Percentiles rank a stretch among this genome's conserved stretches.
Evolutionary conservation across 2,888 invertebrate species (phyloP).

Genomic region (Hermaeophaga mercurialis): DNA sequence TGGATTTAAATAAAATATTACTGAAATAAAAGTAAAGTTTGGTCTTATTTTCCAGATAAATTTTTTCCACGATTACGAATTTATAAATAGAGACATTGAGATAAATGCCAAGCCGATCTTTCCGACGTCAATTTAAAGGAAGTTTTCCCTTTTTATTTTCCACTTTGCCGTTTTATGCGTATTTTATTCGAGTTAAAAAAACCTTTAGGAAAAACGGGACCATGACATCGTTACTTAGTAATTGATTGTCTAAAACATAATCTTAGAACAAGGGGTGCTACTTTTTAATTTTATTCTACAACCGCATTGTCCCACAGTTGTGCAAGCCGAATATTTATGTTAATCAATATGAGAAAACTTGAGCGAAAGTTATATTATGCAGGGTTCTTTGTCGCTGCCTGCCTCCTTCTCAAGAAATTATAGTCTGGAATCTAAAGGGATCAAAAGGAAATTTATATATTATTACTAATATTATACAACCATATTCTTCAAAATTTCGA

Average conservation of each 20-base stretch:
- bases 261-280: constrained; percentile 29
- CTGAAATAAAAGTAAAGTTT: background rate
- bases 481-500: too few species aligned
- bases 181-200: constrained; percentile 35
- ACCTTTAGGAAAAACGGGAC: constrained; percentile 32
- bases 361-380: constrained; percentile 46
- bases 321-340: constrained; percentile 48
- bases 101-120: constrained; percentile 21
- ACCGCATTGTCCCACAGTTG: constrained; percentile 27
- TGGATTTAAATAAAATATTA: background rate
- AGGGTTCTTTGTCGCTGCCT: constrained; percentile 32
- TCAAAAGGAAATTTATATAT: too few species aligned
- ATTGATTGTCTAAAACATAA: constrained; percentile 45
- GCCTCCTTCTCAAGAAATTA: background rate
- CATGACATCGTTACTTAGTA: constrained; percentile 39
- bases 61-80: constrained; percentile 15
- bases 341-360: constrained; percentile 49
- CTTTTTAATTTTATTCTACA: constrained; percentile 34
- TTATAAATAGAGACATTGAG: constrained; percentile 25
- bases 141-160: constrained; percentile 28
- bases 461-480: too few species aligned
- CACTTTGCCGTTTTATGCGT: constrained; percentile 33
- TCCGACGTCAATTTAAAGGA: constrained; percentile 20
- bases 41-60: constrained; percentile 4
- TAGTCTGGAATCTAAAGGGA: constrained; percentile 4